These are phyloP conservation scores for Cheiracanthium punctorium DNA, from an alignment of 2,888 invertebrate species.

Conservation along the genomic window DNA sequence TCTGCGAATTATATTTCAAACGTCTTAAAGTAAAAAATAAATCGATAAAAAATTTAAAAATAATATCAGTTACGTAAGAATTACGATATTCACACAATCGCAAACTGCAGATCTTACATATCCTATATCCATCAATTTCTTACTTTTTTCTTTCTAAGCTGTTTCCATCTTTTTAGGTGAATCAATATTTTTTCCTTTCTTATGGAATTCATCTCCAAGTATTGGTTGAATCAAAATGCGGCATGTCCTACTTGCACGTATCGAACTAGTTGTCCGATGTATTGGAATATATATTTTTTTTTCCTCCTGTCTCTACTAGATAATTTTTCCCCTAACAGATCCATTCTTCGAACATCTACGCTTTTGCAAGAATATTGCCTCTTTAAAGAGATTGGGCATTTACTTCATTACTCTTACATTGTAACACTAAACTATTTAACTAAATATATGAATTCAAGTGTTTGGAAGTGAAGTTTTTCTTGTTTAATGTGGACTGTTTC, in stretches of 20 bases:
- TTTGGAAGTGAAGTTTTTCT: no score
- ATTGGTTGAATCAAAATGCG: conserved; percentile 19
- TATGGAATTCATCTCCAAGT: conserved; percentile 13
- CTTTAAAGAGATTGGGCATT: no score
- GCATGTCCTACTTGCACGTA: conserved; percentile 4
- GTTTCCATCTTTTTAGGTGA: background rate
- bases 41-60: background rate
- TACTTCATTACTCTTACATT: no score
- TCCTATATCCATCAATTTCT: conserved; percentile 19
- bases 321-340: no score
- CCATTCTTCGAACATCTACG: no score
- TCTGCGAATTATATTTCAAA: background rate
- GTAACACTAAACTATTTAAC: no score
- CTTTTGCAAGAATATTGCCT: no score
- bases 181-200: conserved; percentile 9
- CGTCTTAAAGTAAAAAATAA: background rate
- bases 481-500: no score
- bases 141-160: conserved; percentile 7
- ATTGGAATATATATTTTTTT: conserved; percentile 2
- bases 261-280: conserved; percentile 2
- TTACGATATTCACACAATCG: conserved; percentile 2
- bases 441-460: no score
- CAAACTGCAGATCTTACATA: conserved; percentile 13
- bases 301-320: background rate
- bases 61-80: conserved; percentile 10